phyloP scores from a whole-genome alignment of 2,888 invertebrate genomes.

The Euzophera pinguis region DNA sequence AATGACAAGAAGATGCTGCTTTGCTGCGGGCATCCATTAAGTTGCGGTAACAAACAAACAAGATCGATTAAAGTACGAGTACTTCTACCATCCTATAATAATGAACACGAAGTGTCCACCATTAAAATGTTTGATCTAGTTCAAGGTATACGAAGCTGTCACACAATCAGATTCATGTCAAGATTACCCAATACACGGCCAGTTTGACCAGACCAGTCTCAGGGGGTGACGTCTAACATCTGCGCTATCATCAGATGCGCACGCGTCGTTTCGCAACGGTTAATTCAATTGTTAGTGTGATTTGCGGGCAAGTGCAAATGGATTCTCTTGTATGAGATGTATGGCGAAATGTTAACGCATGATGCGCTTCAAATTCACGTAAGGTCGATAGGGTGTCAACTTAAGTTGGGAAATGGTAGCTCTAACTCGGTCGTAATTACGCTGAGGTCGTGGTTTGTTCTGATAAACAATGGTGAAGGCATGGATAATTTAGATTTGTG shows the following conservation, averaged over 20 bases:
- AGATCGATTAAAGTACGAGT: no score
- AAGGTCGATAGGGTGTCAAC: neutral
- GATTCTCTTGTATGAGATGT: constrained; percentile 1
- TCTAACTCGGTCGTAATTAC: neutral
- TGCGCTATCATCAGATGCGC: constrained; percentile 2
- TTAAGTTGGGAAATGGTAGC: neutral
- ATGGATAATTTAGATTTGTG: neutral
- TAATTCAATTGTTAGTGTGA: constrained; percentile 36
- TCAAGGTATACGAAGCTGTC: constrained; percentile 11
- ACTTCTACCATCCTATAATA: no score
- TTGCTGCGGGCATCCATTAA: no score
- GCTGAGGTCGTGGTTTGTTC: neutral
- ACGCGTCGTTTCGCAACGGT: constrained; percentile 14
- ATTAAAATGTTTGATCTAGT: neutral
- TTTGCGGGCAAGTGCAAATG: constrained; percentile 39
- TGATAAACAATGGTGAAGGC: neutral
- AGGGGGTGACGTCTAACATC: neutral
- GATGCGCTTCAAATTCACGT: neutral
- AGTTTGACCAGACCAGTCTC: constrained; percentile 1
- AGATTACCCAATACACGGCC: constrained; percentile 11
- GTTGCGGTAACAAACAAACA: no score
- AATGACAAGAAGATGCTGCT: no score
- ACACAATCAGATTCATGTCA: constrained; percentile 10
- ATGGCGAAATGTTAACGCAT: neutral
- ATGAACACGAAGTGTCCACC: neutral